Conservation (phyloP, 2,797 vertebrate species). For the Nannoperca australis region DNA sequence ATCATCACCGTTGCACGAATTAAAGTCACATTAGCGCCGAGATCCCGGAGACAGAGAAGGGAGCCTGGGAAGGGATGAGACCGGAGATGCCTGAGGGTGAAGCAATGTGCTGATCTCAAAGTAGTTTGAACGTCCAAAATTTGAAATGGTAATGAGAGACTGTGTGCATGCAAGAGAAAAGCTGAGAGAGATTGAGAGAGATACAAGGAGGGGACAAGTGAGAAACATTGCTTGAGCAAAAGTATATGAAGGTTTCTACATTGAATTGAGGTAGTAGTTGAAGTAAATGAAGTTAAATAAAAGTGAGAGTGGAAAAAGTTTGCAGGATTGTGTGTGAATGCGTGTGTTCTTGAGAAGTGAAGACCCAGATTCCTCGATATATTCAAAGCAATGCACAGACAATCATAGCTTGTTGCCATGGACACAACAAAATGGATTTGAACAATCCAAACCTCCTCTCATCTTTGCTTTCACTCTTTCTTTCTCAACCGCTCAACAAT, state of each 20-base stretch:
- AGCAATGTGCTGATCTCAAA: constrained; percentile 64
- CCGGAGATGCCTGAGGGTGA: constrained; percentile 53
- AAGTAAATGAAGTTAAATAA: constrained; percentile 13
- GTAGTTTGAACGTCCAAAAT: constrained; percentile 61
- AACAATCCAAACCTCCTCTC: constrained; percentile 49
- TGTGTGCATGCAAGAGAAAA: constrained; percentile 25
- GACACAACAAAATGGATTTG: constrained; percentile 59
- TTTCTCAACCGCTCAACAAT: constrained; percentile 29
- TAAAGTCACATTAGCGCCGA: constrained; percentile 73
- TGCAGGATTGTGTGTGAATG: constrained; percentile 5
- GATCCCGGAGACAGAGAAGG: constrained; percentile 54
- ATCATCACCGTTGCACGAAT: constrained; percentile 71
- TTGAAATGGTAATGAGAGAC: constrained; percentile 67
- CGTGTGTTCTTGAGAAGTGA: not conserved
- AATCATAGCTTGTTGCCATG: constrained; percentile 73
- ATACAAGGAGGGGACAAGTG: constrained; percentile 23
- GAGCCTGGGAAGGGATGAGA: constrained; percentile 48
- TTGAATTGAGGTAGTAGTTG: not conserved
- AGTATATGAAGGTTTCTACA: not conserved
- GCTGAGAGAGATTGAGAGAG: not conserved
- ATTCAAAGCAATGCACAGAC: constrained; percentile 47
- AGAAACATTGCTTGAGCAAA: constrained; percentile 18
- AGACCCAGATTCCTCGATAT: constrained; percentile 44
- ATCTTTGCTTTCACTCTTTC: constrained; percentile 25
- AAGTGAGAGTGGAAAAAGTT: constrained; percentile 3